Base-by-base conservation (phyloP, 2,888 invertebrate species). In the Luperina nickerlii region DNA sequence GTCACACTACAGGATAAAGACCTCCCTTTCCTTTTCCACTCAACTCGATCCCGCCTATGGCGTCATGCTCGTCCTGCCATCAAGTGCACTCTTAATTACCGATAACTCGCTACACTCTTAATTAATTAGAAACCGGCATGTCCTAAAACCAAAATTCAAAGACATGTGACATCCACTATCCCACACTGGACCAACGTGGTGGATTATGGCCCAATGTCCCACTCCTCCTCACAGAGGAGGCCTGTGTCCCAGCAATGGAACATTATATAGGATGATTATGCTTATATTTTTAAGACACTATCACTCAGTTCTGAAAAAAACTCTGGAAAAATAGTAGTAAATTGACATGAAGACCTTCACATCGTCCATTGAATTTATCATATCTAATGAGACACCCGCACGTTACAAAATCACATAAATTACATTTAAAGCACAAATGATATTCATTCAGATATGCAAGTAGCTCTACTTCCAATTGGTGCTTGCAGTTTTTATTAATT, bases 401-500 rank as follows among this genome's bases (percentile, higher is more conserved):
- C 32, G 51, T 70, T 54, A 69, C 45, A 84, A 80, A 65, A 69
- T 51, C 67, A 51, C 54, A 82, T 76, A 81, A 70, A 83, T 74
- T 48, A 84, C 42, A 71, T 75, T 84, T 65, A 67, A 62, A 76
- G 51, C 74, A 54, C 76, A 76, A 75, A 82, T 76, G 48, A 69
- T 86, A 74, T 77, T 67, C 60, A 81, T 84, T 84, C 71, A 78
- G 54, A 76, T 63, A 85, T 65, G 60, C 45, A 78, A 42, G 82
- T n/a, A 67, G 27, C 83, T 76, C 48, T 77, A 48, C 83, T 69
- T 75, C 70, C 65, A 83, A 85, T 85, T 78, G 74, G 24, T 67
- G 62, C 63, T 83, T 66, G 63, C 82, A 65, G 54, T 63, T 86
- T 85, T 78, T 82, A 82, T 85, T 74, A 71, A 84, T 84, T 74